phyloP scores from a whole-genome alignment of 2,888 invertebrate genomes.

The Scotopteryx bipunctaria region DNA sequence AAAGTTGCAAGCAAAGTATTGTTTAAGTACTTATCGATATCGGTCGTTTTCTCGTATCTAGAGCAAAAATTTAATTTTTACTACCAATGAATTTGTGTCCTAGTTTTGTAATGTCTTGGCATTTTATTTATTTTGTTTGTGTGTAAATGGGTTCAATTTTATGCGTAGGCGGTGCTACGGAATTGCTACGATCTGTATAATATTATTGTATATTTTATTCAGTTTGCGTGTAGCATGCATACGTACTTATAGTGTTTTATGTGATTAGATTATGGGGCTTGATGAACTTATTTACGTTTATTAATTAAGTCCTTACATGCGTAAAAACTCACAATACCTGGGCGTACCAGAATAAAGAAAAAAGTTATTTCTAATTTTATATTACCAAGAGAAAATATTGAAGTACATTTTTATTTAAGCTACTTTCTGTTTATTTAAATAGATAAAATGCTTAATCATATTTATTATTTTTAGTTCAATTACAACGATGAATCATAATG shows the following conservation, averaged over 20 bases:
- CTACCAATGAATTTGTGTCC: too few relatives aligned
- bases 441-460: too few relatives aligned
- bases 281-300: not conserved
- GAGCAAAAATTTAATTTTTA: not conserved
- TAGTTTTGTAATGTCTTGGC: too few relatives aligned
- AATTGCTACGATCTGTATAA: conserved; percentile 7
- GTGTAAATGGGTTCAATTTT: not conserved
- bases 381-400: too few relatives aligned
- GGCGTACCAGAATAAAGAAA: too few relatives aligned
- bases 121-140: conserved; percentile 3
- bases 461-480: too few relatives aligned
- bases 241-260: not conserved
- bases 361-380: too few relatives aligned
- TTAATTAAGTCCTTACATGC: too few relatives aligned
- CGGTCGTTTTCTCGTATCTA: not conserved
- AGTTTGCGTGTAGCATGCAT: conserved; percentile 15
- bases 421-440: too few relatives aligned
- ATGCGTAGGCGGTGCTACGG: conserved; percentile 16
- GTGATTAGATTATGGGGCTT: conserved; percentile 4
- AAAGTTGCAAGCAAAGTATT: not conserved
- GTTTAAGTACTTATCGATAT: too few relatives aligned
- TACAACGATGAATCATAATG: not conserved
- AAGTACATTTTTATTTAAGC: too few relatives aligned
- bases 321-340: too few relatives aligned
- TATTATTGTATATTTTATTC: conserved; percentile 14